Evolutionary conservation across 2,113 vertebrate genomes (phyloP), one percentile per base, ranked within the genome.

Genomic region (Glaucidium brasilianum): DNA sequence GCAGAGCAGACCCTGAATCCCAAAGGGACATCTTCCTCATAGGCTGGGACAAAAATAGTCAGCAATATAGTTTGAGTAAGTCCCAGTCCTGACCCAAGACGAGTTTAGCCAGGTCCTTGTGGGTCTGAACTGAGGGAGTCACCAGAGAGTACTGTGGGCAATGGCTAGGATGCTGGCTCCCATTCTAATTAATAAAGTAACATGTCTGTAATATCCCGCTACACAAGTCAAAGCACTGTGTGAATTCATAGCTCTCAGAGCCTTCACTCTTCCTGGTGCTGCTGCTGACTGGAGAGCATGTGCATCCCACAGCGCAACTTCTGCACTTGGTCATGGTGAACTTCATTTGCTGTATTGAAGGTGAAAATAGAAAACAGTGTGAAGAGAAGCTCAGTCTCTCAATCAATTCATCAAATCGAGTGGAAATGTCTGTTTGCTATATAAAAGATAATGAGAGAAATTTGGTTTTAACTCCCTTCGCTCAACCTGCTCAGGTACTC

Each of bases 371-470:
- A 92, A 96, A 96, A 95, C 43, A 13, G 71, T 86, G 60, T 55
- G 10, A 60, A 78, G 94, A 89, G 10, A 12, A 88, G 77, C 53
- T 82, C 83, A 66, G 39, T 30, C 59, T 88, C 91, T 96, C 15
- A 4, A 86, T 95, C 96, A 94, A 2, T 95, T 97, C 92, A 75
- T 97, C 97, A 98, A 96, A 85, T 64, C 8, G 23, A 97, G 92
- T 95, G 77, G 90, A 97, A 98, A 86, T 94, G 77, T 89, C 93
- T 97, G 86, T 93, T 82, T 95, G 84, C 88, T 85, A 6, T 94
- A 72, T 94, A 86, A 91, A 95, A 96, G 92, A 90, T 97, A 97
- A 97, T 97, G 93, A 81, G 88, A 96, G 56, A 95, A 96, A 96
- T 95, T 91, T 90, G 67, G 68, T 93, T 94, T 96, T 95, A 97